phyloP scores from a whole-genome alignment of 2,888 invertebrate genomes.

The Metellina segmentata region DNA sequence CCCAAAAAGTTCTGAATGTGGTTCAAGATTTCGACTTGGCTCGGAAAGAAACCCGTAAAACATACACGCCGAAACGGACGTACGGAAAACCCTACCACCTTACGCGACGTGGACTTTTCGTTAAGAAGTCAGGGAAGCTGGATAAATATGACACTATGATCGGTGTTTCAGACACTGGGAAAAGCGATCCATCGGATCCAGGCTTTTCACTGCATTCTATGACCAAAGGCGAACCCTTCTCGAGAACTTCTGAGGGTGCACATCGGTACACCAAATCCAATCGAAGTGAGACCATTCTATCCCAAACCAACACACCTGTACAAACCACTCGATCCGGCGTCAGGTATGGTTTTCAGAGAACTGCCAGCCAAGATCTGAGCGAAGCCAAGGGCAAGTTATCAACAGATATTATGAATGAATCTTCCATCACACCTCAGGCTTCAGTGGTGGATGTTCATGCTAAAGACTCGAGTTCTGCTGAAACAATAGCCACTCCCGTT shows the following conservation, averaged over 20 bases:
- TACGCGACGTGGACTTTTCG: not conserved
- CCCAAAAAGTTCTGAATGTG: not conserved
- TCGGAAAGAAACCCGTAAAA: not conserved
- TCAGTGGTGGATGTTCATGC: not conserved
- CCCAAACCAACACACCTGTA: not conserved
- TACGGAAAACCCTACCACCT: constrained; percentile 40
- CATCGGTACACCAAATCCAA: not conserved
- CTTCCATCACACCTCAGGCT: not conserved
- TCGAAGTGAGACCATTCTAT: too few species aligned
- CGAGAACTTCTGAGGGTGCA: constrained; percentile 12
- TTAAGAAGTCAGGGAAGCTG: constrained; percentile 7
- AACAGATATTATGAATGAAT: not conserved
- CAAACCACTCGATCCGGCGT: constrained; percentile 13
- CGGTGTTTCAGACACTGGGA: not conserved
- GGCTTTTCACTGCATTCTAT: not conserved
- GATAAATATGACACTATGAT: constrained; percentile 30
- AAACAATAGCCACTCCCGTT: constrained; percentile 5
- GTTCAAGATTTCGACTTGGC: constrained; percentile 37
- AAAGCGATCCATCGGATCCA: not conserved
- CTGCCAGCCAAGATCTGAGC: not conserved
- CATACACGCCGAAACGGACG: not conserved
- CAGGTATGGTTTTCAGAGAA: not conserved
- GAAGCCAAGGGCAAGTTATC: not conserved
- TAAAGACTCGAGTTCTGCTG: not conserved
- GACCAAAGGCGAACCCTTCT: constrained; percentile 1